Conservation (phyloP, 2,113 vertebrate genomes). For the Vireo altiloquus region DNA sequence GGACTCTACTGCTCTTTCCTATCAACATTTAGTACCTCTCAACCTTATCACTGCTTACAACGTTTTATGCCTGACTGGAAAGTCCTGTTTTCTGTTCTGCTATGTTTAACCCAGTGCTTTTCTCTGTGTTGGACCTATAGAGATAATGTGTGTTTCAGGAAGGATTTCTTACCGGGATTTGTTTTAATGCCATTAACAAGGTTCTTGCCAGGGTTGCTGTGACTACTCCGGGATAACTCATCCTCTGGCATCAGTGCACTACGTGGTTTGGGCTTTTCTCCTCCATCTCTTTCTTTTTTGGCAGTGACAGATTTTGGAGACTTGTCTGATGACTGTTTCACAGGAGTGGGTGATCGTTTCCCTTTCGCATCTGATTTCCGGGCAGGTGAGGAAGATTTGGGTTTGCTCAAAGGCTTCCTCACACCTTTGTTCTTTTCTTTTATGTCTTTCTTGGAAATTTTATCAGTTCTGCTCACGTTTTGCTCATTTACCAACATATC, state of each 20-base stretch:
- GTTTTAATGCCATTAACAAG: constrained; percentile 84
- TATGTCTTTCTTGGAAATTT: constrained; percentile 86
- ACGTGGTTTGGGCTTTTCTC: constrained; percentile 79
- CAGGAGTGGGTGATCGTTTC: constrained; percentile 85
- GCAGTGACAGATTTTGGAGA: constrained; percentile 74
- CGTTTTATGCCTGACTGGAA: neutral
- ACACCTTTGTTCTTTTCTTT: constrained; percentile 83
- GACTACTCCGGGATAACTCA: constrained; percentile 78
- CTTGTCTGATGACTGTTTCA: constrained; percentile 79
- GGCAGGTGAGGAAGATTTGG: constrained; percentile 86
- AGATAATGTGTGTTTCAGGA: neutral
- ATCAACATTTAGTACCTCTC: neutral
- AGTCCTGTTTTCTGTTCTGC: neutral
- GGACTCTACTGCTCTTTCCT: neutral
- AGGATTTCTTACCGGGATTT: constrained; percentile 76
- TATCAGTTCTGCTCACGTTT: constrained; percentile 77
- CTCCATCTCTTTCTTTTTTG: constrained; percentile 78
- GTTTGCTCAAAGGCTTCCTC: constrained; percentile 81
- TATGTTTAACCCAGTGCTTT: neutral
- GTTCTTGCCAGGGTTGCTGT: constrained; percentile 79
- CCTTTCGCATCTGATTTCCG: constrained; percentile 82
- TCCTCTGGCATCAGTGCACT: constrained; percentile 77
- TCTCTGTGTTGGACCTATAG: neutral
- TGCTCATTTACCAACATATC: constrained; percentile 83
- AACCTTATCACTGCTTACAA: neutral